Conservation (phyloP, 2,888 invertebrate species). For the Allygus modestus region DNA sequence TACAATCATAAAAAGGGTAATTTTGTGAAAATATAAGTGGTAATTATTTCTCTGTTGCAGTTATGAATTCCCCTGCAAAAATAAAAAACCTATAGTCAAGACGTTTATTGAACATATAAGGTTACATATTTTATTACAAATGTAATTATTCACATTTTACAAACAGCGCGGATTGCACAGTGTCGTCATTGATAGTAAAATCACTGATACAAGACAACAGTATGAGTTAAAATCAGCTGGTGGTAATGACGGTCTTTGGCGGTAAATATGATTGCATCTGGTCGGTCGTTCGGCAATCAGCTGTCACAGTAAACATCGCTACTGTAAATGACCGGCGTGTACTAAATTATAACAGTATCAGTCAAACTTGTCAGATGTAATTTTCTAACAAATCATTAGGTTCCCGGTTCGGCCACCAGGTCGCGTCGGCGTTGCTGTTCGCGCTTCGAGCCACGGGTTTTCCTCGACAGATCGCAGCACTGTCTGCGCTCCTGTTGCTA, state of each 20-base stretch:
- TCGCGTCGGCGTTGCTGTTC: neutral
- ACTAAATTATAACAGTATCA: slow-evolving; percentile 43
- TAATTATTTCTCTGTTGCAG: no score
- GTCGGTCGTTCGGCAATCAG: neutral
- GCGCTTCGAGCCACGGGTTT: neutral
- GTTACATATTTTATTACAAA: no score
- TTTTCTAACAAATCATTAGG: slow-evolving; percentile 32
- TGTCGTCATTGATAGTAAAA: no score
- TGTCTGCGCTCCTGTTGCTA: neutral
- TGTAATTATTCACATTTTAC: no score
- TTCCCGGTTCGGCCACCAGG: slow-evolving; percentile 6
- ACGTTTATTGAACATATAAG: no score
- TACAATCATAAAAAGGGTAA: no score
- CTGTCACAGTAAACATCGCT: slow-evolving; percentile 26
- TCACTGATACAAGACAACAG: neutral
- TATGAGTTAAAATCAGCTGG: neutral
- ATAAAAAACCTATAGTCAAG: no score
- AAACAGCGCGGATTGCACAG: no score
- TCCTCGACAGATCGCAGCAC: slow-evolving; percentile 19
- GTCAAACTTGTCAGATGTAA: slow-evolving; percentile 31
- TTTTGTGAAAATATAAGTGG: no score
- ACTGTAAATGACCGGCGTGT: slow-evolving; percentile 19
- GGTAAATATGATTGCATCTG: slow-evolving; percentile 4
- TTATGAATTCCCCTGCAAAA: no score
- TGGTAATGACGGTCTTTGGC: neutral